phyloP scores from a whole-genome alignment of 2,888 invertebrate genomes.

The Bembecia ichneumoniformis region DNA sequence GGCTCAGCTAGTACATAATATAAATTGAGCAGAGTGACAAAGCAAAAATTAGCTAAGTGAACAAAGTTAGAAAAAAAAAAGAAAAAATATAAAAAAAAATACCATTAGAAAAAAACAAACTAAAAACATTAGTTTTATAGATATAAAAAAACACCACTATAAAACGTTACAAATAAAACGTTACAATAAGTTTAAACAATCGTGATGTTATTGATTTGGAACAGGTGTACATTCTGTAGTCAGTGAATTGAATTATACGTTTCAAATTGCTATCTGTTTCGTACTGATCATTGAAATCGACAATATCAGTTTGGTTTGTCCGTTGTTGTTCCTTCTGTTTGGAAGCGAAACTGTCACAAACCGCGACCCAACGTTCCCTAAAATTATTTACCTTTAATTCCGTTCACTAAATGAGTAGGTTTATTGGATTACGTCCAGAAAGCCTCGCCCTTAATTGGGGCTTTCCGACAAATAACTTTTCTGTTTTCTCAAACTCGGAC shows the following conservation, averaged over 20 bases:
- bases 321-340: conserved; percentile 19
- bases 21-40: too few relatives aligned
- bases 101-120: too few relatives aligned
- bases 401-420: conserved; percentile 67
- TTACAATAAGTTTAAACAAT: too few relatives aligned
- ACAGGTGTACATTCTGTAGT: too few relatives aligned
- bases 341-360: conserved; percentile 23
- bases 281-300: conserved; percentile 30
- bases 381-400: conserved; percentile 69
- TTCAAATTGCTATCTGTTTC: conserved; percentile 27
- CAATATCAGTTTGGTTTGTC: conserved; percentile 15
- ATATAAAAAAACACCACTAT: too few relatives aligned
- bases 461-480: conserved; percentile 69
- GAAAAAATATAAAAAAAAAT: too few relatives aligned
- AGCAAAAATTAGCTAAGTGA: too few relatives aligned
- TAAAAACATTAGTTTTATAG: too few relatives aligned
- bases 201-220: too few relatives aligned
- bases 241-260: neutral
- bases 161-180: too few relatives aligned
- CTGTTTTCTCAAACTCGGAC: conserved; percentile 66
- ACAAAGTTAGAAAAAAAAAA: too few relatives aligned
- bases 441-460: conserved; percentile 69
- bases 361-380: conserved; percentile 33
- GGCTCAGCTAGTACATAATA: too few relatives aligned
- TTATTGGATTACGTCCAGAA: conserved; percentile 71